Conservation (phyloP, 2,113 vertebrate genomes). For the Promerops cafer region DNA sequence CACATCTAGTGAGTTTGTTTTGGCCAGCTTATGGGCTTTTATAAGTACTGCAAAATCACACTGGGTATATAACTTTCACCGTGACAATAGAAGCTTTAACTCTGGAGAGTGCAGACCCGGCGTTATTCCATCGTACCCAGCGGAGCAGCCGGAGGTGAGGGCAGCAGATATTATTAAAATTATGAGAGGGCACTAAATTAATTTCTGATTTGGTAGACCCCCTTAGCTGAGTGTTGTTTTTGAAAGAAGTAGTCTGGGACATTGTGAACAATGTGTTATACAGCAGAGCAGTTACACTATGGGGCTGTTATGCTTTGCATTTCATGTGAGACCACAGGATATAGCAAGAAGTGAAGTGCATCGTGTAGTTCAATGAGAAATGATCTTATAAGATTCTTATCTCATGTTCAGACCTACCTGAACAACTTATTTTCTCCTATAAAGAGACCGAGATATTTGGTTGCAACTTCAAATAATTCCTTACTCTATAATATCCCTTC, state of each 20-base stretch:
- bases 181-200: slow-evolving; percentile 12
- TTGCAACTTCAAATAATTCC: background rate
- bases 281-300: background rate
- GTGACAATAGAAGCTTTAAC: background rate
- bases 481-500: background rate
- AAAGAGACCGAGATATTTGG: background rate
- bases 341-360: background rate
- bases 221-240: background rate
- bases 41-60: background rate
- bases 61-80: background rate
- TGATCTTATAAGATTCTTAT: background rate
- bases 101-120: background rate
- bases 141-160: background rate
- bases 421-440: background rate
- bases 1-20: slow-evolving; percentile 4
- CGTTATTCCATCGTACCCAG: background rate
- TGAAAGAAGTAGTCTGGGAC: background rate
- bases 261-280: background rate
- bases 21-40: background rate
- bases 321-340: background rate
- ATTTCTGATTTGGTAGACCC: background rate
- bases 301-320: background rate
- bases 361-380: background rate
- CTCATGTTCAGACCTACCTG: background rate
- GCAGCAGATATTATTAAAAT: background rate